Evolutionary conservation across 2,888 invertebrate genomes (phyloP).

Genomic region (Apocheima hispidaria): DNA sequence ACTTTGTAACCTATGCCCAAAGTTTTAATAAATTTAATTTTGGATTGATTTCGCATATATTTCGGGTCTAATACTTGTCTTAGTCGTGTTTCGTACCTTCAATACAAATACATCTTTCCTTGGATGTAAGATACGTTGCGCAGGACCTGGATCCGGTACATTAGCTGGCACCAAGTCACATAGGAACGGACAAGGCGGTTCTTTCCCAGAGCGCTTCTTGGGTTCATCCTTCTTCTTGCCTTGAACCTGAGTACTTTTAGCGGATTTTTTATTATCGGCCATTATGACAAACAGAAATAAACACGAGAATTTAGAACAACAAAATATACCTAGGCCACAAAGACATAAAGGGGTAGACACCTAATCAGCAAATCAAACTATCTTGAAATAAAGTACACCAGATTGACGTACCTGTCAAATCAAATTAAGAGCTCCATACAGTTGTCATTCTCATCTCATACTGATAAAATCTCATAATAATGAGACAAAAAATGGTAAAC

Average conservation of each 20-base stretch:
- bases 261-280: conserved; percentile 29
- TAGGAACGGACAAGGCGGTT: conserved; percentile 60
- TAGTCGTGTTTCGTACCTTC: conserved; percentile 66
- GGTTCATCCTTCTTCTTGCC: conserved; percentile 35
- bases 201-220: background rate
- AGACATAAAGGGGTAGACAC: no score
- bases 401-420: no score
- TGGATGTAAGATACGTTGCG: conserved; percentile 83
- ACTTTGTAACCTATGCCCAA: no score
- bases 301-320: conserved; percentile 27
- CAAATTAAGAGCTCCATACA: no score
- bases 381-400: no score
- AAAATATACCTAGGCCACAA: background rate
- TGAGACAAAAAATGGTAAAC: no score
- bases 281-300: conserved; percentile 31
- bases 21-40: no score
- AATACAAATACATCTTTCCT: conserved; percentile 88
- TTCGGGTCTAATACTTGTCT: no score
- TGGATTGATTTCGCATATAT: no score
- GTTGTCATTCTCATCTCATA: no score
- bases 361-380: no score
- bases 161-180: conserved; percentile 68
- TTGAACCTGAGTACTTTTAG: conserved; percentile 55
- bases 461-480: no score
- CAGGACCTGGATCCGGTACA: conserved; percentile 62